phyloP scores from a whole-genome alignment of 2,888 invertebrate genomes.

The Drosophila setosimentum region DNA sequence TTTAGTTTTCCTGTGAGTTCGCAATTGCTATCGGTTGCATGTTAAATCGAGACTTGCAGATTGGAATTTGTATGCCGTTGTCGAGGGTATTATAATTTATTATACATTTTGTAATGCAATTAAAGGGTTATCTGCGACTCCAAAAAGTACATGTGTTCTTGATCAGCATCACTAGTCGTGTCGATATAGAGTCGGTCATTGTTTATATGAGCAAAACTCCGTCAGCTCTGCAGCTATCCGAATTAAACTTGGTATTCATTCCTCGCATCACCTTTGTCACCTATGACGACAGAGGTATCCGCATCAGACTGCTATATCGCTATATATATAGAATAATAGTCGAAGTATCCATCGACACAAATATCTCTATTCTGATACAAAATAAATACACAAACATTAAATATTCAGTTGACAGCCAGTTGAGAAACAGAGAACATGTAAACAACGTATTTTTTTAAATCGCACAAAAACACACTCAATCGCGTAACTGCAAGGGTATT shows the following conservation, averaged over 20 bases:
- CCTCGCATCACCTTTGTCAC: background rate
- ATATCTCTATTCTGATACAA: background rate
- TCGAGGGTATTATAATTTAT: background rate
- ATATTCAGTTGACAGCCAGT: background rate
- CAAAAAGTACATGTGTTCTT: too few relatives aligned
- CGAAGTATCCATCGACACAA: background rate
- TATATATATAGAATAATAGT: background rate
- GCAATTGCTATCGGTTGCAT: background rate
- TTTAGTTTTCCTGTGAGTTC: background rate
- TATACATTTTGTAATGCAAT: background rate
- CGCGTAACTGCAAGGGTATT: background rate
- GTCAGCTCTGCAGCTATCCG: background rate
- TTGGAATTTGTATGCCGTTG: background rate
- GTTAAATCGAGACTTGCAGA: constrained; percentile 1
- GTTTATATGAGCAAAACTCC: background rate
- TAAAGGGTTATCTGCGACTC: background rate
- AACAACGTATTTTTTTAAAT: background rate
- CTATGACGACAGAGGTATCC: background rate
- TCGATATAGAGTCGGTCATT: background rate
- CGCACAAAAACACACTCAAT: too few relatives aligned
- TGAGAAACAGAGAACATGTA: background rate
- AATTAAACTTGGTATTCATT: background rate
- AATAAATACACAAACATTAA: background rate
- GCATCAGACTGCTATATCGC: background rate
- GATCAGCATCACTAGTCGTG: too few relatives aligned